Evolutionary conservation across 1,140 invertebrate species (phyloP), one percentile per base, ranked within the genome.

Genomic region (Ooceraea biroi): DNA sequence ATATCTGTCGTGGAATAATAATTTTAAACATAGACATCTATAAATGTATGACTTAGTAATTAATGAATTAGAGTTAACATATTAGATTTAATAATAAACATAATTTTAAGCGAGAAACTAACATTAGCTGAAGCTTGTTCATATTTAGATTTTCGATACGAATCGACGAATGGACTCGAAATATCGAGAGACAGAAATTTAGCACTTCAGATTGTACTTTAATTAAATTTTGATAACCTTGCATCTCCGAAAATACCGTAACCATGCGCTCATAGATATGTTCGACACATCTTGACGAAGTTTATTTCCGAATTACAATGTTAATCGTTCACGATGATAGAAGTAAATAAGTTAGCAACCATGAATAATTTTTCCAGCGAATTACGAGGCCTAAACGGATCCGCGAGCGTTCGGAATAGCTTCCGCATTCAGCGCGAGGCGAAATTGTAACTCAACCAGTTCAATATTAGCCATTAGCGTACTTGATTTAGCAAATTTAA

Each of bases 291-390:
- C 1, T 7, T 19, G 17, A 12, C 25, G 10, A 71, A 57, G 69
- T 55, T 17, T 14, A 46, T 12, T 4, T 69, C 3, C n/a, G 10
- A 57, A 57, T 12, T 44, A 36, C 1, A 57, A 80, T 22, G 27
- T 46, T 57, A 48, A 69, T 69, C 27, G 30, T 46, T 46, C 55
- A 69, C n/a, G 44, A 7, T 36, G 50, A 46, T 17, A 8, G 1
- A 58, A 58, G 22, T 36, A 69, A 68, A 78, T 69, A 80, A 71
- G 65, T 69, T 80, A 57, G 36, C 7, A 36, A 80, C 44, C 25
- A 80, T 71, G 52, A 22, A 80, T 55, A 55, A 52, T 11, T 22
- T 80, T 36, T 19, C 11, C 19, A 25, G 50, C 41, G 69, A 71
- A 57, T 80, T 57, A 19, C 17, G 14, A 63, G 65, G n/a, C 22